phyloP scores from a whole-genome alignment of 2,797 vertebrate species.

The Meda fulgida region DNA sequence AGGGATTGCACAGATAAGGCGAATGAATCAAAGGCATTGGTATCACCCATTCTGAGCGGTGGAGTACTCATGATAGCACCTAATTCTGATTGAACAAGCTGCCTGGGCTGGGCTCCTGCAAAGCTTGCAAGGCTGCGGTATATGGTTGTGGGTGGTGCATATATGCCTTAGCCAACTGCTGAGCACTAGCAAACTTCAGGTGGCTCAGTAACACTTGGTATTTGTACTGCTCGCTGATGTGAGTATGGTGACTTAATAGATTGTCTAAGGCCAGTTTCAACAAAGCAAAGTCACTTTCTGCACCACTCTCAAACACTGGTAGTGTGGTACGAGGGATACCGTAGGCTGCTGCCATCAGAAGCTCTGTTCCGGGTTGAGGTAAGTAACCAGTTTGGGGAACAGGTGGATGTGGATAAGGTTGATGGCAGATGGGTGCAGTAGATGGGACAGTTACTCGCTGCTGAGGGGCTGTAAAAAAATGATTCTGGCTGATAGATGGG shows the following conservation, averaged over 20 bases:
- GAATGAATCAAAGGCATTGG: conserved; percentile 50
- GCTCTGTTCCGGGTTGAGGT: neutral
- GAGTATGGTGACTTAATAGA: neutral
- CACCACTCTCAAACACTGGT: conserved; percentile 2
- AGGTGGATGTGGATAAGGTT: neutral
- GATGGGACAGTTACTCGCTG: neutral
- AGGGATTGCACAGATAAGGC: conserved; percentile 47
- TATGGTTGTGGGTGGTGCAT: conserved; percentile 42
- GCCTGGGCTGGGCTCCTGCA: neutral
- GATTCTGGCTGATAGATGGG: too few relatives aligned
- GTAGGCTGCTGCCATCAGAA: neutral
- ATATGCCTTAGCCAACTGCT: conserved; percentile 47
- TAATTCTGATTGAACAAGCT: too few relatives aligned
- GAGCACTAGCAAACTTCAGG: neutral
- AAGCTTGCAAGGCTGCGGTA: too few relatives aligned
- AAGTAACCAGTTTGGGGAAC: neutral
- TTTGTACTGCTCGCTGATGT: neutral
- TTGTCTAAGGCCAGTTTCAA: neutral
- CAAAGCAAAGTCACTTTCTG: neutral
- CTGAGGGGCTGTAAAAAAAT: neutral
- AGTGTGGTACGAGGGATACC: neutral
- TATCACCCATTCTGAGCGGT: conserved; percentile 11
- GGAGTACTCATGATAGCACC: too few relatives aligned
- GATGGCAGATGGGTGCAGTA: neutral
- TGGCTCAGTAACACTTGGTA: conserved; percentile 4